Base-by-base conservation (phyloP, 2,113 vertebrate genomes). In the Poecile atricapillus region DNA sequence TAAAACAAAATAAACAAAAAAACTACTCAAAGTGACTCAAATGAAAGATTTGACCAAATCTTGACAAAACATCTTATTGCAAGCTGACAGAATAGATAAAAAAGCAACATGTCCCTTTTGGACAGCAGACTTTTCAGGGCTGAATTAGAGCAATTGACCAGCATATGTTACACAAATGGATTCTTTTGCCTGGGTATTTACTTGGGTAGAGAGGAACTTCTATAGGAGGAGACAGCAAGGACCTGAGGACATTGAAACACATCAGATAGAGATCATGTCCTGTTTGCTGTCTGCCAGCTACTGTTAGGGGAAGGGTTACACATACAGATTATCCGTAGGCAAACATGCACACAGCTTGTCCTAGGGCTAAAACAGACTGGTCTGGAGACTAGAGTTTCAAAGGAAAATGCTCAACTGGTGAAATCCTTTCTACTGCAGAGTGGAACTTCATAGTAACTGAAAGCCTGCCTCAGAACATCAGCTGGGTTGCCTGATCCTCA, bases 251-350 rank as follows among this genome's bases (percentile, higher is more conserved):
- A 84, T 30, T 25, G 9, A 43, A 76, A 59, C 15, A 30, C 24
- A 56, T 27, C 33, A 80, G 37, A 25, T 0, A 27, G 41, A 59
- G 30, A 88, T 74, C 7, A 33, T 0, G 1, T 13, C 16, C 67
- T 39, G 13, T 20, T 76, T 69, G 22, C 37, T 59, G 31, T 10
- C 62, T 70, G 70, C 21, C 43, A 87, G 70, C 23, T 62, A 3
- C 58, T 83, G 16, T 60, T 39, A 50, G 0, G 9, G 20, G 41
- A 75, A 94, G 23, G 37, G 5, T 46, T 91, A 16, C 22, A 75
- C 35, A 39, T 2, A 30, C n/a, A 75, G 24, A n/a, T 59, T 35
- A 60, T 50, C 28, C 10, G 31, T 1, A 3, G 22, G 27, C 27
- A 68, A 11, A 43, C 7, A 5, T 3, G 4, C 9, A 41, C 18